phyloP scores from a whole-genome alignment of 2,888 invertebrate genomes.

The Muschampia plurimacula region DNA sequence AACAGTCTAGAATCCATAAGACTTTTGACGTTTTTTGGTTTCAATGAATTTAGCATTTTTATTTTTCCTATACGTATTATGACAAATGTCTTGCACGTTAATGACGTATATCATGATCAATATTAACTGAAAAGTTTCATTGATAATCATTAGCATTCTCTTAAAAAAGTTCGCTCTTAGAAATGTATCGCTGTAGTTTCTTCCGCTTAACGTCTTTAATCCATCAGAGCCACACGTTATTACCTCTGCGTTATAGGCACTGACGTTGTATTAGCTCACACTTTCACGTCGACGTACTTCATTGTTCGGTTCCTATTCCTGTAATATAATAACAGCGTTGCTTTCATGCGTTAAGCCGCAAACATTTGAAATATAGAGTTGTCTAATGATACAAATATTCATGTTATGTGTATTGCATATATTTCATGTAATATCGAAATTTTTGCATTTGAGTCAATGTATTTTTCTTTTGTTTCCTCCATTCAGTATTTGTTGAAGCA shows the following conservation, averaged over 20 bases:
- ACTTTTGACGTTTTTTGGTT: too few species aligned
- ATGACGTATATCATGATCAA: too few species aligned
- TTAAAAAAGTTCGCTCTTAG: background rate
- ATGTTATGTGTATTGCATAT: background rate
- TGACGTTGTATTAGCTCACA: constrained; percentile 56
- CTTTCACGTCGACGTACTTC: constrained; percentile 55
- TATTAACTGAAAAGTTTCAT: too few species aligned
- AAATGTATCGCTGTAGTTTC: background rate
- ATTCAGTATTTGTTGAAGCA: background rate
- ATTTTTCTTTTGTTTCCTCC: background rate
- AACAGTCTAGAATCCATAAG: too few species aligned
- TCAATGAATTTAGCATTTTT: too few species aligned
- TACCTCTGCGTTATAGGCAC: constrained; percentile 53
- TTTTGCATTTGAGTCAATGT: too few species aligned
- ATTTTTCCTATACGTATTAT: too few species aligned
- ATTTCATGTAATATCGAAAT: too few species aligned
- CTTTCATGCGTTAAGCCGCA: constrained; percentile 8
- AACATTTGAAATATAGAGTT: background rate
- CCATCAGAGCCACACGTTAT: constrained; percentile 57
- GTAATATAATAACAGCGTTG: constrained; percentile 26
- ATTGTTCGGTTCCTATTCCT: constrained; percentile 51
- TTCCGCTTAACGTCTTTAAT: constrained; percentile 53
- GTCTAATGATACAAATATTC: background rate
- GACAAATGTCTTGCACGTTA: too few species aligned
- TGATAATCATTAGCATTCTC: too few species aligned